A percentile compares a stretch with the other conserved stretches of the same genome.
phyloP scores from a whole-genome alignment of 2,888 invertebrate genomes.

The Leucophora obtusa region DNA sequence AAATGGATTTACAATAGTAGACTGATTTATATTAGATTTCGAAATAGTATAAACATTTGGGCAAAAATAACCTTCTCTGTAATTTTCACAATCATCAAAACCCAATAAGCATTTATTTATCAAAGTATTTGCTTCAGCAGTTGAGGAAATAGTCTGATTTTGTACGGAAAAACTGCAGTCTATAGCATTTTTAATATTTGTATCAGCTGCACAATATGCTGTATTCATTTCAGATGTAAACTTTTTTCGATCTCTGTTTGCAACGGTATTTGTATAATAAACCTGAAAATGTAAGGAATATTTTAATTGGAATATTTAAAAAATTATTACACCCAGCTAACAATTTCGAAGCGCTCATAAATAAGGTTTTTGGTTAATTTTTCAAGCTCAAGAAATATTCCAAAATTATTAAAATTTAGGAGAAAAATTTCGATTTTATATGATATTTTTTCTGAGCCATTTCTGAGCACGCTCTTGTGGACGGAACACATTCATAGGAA shows the following conservation, averaged over 20 bases:
- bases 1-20: constrained; percentile 56
- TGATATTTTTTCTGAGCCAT: no score
- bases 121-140: constrained; percentile 33
- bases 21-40: background rate
- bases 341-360: no score
- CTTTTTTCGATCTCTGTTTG: constrained; percentile 3
- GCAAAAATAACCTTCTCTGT: constrained; percentile 11
- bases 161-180: constrained; percentile 48
- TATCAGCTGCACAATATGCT: constrained; percentile 12
- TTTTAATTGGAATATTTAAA: no score
- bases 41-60: constrained; percentile 33
- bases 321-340: no score
- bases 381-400: no score
- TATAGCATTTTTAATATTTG: constrained; percentile 33
- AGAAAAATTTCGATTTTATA: no score
- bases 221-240: constrained; percentile 37
- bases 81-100: constrained; percentile 28
- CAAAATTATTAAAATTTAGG: no score
- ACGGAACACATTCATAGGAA: no score
- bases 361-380: no score
- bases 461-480: no score
- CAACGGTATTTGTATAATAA: constrained; percentile 11
- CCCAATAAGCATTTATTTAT: constrained; percentile 47
- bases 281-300: constrained; percentile 18
- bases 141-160: constrained; percentile 25